Conservation (phyloP, 2,113 vertebrate species). For the Thalassoma bifasciatum region DNA sequence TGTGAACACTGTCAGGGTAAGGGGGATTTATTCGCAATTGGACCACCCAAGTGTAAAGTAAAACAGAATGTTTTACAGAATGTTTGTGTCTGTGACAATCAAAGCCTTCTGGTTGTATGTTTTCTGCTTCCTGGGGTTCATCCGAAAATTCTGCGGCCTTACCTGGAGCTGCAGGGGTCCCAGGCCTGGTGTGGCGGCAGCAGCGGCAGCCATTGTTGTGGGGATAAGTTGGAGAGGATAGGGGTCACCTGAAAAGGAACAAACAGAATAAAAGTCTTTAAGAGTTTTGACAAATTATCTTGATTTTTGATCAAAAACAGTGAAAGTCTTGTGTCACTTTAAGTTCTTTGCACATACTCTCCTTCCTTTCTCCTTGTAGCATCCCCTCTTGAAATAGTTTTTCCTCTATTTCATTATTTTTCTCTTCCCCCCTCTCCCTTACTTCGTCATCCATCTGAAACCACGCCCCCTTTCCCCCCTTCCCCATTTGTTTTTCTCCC, state of each 20-base stretch:
- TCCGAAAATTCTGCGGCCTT: constrained; percentile 63
- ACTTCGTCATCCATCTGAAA: background rate
- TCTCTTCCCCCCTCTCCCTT: background rate
- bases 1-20: constrained; percentile 18
- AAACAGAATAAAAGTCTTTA: background rate
- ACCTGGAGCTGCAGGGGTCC: constrained; percentile 98
- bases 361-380: background rate
- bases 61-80: constrained; percentile 7
- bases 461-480: background rate
- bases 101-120: background rate
- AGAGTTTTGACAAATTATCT: background rate
- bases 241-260: constrained; percentile 91
- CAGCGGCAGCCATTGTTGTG: constrained; percentile 97
- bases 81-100: constrained; percentile 1
- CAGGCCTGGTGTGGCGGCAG: constrained; percentile 92
- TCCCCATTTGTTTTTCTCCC: constrained; percentile 24
- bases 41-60: constrained; percentile 7
- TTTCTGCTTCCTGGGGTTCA: background rate
- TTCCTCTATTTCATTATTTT: background rate
- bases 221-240: constrained; percentile 99
- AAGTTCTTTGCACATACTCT: background rate
- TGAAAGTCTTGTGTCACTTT: background rate
- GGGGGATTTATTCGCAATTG: constrained; percentile 26
- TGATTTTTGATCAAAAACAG: background rate
- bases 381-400: too few relatives aligned